Base-by-base conservation (phyloP, 2,888 invertebrate species). In the Hermaeophaga mercurialis region DNA sequence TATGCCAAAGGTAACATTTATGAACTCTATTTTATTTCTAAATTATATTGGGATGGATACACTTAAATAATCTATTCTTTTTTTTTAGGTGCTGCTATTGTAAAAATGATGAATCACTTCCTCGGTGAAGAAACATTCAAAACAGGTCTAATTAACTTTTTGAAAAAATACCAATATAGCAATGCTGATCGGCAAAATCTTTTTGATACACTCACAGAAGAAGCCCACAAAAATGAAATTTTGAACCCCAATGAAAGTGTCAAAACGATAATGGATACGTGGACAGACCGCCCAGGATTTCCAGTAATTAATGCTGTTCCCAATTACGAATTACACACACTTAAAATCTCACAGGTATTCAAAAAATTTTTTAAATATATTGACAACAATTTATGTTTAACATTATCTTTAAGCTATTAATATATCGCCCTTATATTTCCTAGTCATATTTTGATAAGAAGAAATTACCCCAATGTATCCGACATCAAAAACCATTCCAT, bases 51-150 rank as follows among this genome's bases (percentile, higher is more conserved):
- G 12, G 11, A 39, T 49, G n/a, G n/a, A n/a, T n/a, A n/a, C 26
- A 14, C 26, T 15, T 15, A 34, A 15, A 36, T 44, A 22, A 22
- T 6, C 6, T 22, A 22, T 22, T 53, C 48, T 18, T 60, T 60
- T 45, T 12, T 66, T 68, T 7, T 59, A 80, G 85, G 89, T 31
- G 85, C 89, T 0, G 84, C 87, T 4, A 76, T 91, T 1, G 81
- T 90, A 56, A 79, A 87, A 59, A 90, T 90, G 90, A 82, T 90
- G 78, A 81, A 84, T 64, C 81, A 85, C 60, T 85, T 87, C 68
- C 79, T 90, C 8, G 89, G 89, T 1, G 84, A 85, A 64, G 77
- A 78, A 17, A 80, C 81, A 0, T 85, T 86, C 71, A 79, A 79
- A 47, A 69, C 73, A 8, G 84, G 84, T 3, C 72, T 85, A 1